These are phyloP conservation scores for Hydropsyche tenuis DNA, from an alignment of 1,140 invertebrate species.

Conservation along the genomic window DNA sequence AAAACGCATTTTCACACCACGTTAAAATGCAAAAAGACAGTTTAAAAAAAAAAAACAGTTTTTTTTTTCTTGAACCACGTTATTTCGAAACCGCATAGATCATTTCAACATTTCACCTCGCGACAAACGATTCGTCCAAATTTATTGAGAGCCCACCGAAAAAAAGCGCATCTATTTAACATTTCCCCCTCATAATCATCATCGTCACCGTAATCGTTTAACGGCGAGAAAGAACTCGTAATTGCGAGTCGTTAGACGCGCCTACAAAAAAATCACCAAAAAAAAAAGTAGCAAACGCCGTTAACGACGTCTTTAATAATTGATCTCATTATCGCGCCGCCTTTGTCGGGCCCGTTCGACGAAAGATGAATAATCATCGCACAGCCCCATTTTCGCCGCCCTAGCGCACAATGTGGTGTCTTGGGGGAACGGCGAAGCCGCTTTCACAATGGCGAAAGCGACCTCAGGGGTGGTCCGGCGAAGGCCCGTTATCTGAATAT, in stretches of 20 bases:
- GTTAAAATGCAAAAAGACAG: too few relatives aligned
- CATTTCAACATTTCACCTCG: too few relatives aligned
- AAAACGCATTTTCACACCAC: too few relatives aligned
- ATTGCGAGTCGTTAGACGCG: conserved; percentile 10
- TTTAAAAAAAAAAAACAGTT: too few relatives aligned
- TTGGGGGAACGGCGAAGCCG: background rate
- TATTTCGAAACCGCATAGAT: too few relatives aligned
- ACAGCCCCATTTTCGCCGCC: too few relatives aligned
- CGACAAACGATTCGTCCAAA: too few relatives aligned
- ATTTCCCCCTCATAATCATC: background rate
- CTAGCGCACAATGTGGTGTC: background rate
- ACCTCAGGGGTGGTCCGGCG: background rate
- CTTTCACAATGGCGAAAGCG: background rate
- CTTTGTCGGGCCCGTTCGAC: background rate
- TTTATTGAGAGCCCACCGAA: too few relatives aligned
- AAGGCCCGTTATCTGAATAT: conserved; percentile 31
- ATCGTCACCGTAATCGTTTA: background rate
- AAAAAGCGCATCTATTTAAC: background rate
- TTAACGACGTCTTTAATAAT: conserved; percentile 10
- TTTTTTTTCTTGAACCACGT: too few relatives aligned
- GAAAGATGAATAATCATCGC: conserved; percentile 8
- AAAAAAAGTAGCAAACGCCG: background rate
- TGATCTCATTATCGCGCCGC: conserved; percentile 5
- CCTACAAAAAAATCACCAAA: background rate
- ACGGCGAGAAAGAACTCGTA: background rate